These are phyloP conservation scores for Pitta sordida DNA, from an alignment of 2,113 vertebrate genomes.

Conservation along the genomic window DNA sequence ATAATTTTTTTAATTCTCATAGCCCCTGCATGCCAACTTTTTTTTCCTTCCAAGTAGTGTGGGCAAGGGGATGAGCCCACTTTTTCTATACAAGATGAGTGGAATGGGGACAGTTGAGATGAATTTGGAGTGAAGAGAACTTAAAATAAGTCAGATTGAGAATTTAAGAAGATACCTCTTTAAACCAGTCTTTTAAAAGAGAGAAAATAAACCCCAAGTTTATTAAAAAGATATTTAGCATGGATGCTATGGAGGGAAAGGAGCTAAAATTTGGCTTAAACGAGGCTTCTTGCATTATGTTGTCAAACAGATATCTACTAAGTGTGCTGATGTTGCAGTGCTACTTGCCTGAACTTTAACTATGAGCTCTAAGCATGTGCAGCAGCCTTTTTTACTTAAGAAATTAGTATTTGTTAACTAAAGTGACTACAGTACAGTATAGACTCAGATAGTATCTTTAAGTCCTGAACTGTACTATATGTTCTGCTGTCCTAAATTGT, in stretches of 20 bases:
- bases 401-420: background rate
- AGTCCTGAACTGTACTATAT: slow-evolving; percentile 39
- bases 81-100: background rate
- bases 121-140: background rate
- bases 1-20: background rate
- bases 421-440: background rate
- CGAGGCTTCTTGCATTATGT: background rate
- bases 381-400: background rate
- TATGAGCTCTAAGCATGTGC: background rate
- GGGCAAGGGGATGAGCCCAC: background rate
- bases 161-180: background rate
- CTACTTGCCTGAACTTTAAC: slow-evolving; percentile 2
- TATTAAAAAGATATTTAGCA: background rate
- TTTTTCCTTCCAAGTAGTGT: background rate
- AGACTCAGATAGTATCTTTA: background rate
- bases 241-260: background rate
- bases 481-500: slow-evolving; percentile 32
- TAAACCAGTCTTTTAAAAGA: background rate
- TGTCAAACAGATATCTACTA: background rate
- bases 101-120: background rate
- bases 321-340: background rate
- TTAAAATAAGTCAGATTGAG: background rate
- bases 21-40: background rate
- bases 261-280: background rate
- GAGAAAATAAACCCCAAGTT: background rate